phyloP scores from a whole-genome alignment of 1,140 invertebrate species.

The Aricia agestis region DNA sequence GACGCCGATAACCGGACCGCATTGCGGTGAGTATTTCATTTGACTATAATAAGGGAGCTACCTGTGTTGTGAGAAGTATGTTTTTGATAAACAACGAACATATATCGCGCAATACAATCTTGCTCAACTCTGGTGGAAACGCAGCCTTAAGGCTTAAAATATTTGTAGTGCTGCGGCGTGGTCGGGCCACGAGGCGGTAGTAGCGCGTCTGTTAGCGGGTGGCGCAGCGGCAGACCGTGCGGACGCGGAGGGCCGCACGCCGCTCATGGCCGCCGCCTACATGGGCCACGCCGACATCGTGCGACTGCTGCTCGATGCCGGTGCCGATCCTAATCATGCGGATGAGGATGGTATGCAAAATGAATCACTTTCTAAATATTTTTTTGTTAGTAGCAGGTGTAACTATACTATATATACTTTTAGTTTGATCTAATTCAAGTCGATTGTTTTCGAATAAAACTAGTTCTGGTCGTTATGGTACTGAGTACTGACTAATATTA shows the following conservation, averaged over 20 bases:
- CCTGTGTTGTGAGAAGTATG: too few species aligned
- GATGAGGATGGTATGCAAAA: conserved; percentile 86
- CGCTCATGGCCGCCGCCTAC: conserved; percentile 92
- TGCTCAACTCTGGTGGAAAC: too few species aligned
- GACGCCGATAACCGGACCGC: conserved; percentile 84
- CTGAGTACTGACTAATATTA: too few species aligned
- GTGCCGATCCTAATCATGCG: conserved; percentile 90
- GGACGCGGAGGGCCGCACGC: conserved; percentile 91
- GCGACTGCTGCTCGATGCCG: conserved; percentile 87
- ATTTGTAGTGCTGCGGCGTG: conserved; percentile 86
- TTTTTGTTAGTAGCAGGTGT: too few species aligned
- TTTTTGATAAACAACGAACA: too few species aligned
- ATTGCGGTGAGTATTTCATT: conserved; percentile 60
- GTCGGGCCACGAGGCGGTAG: conserved; percentile 88
- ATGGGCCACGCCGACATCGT: conserved; percentile 97
- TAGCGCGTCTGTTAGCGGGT: conserved; percentile 80
- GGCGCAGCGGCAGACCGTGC: conserved; percentile 88
- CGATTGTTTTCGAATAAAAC: too few species aligned
- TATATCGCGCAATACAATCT: too few species aligned
- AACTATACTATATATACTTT: too few species aligned
- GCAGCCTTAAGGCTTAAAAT: not conserved
- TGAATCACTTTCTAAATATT: not conserved
- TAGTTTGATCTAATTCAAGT: too few species aligned
- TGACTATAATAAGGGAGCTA: too few species aligned
- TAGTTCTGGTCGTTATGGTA: too few species aligned